Evolutionary conservation across 1,140 invertebrate species (phyloP).

Genomic region (Archivesica marissinica): DNA sequence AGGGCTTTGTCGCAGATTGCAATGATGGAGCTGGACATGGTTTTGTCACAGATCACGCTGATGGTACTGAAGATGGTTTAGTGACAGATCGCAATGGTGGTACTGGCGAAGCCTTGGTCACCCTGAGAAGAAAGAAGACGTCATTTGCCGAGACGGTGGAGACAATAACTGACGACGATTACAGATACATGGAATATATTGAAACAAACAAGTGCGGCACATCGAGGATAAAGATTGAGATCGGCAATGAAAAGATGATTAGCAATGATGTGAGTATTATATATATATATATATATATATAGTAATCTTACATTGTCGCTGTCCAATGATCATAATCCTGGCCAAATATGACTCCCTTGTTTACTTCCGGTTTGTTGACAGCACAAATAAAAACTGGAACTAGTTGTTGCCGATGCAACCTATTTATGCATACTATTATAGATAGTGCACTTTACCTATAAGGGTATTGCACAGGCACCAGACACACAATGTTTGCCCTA

Average conservation of each 20-base stretch:
- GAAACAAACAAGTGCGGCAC: neutral
- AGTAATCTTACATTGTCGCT: neutral
- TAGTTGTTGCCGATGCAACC: too few relatives aligned
- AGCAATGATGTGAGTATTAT: conserved; percentile 30
- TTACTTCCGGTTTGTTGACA: neutral
- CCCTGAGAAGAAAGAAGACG: conserved; percentile 21
- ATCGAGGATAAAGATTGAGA: conserved; percentile 2
- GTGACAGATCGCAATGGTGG: neutral
- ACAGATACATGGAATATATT: conserved; percentile 10
- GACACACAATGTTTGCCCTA: too few relatives aligned
- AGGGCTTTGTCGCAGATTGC: too few relatives aligned
- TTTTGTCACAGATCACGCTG: too few relatives aligned
- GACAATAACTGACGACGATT: conserved; percentile 14
- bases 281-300: neutral
- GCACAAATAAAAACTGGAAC: neutral
- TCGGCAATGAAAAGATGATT: conserved; percentile 35
- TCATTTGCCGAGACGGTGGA: neutral
- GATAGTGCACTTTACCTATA: too few relatives aligned
- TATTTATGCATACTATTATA: too few relatives aligned
- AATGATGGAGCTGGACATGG: too few relatives aligned
- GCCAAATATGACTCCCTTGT: neutral
- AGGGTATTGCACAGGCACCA: too few relatives aligned
- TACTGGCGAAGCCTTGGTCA: too few relatives aligned
- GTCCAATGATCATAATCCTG: too few relatives aligned
- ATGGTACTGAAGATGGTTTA: too few relatives aligned